phyloP scores from a whole-genome alignment of 2,113 vertebrate genomes.

The Sialia sialis region DNA sequence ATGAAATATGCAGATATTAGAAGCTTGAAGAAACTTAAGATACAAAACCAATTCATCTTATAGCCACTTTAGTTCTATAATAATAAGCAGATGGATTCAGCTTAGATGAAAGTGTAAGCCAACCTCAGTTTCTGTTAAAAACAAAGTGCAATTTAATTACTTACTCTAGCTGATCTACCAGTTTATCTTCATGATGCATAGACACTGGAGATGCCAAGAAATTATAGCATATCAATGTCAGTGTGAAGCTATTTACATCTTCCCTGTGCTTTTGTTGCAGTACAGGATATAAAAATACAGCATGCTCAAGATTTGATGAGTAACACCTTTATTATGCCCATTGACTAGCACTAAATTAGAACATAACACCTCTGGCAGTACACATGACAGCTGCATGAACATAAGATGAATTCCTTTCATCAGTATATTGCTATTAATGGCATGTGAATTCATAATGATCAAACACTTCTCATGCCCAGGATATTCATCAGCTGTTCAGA shows the following conservation, averaged over 20 bases:
- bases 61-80: background rate
- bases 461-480: background rate
- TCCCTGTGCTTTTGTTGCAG: background rate
- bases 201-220: background rate
- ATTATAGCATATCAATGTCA: background rate
- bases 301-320: background rate
- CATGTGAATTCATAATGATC: slow-evolving; percentile 37
- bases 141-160: background rate
- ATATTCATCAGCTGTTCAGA: slow-evolving; percentile 18
- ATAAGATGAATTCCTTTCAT: slow-evolving; percentile 27
- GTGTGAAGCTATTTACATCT: background rate
- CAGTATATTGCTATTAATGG: slow-evolving; percentile 20
- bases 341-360: slow-evolving; percentile 12
- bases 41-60: background rate
- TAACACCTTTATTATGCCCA: slow-evolving; percentile 7
- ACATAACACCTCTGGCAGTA: background rate
- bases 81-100: background rate
- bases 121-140: background rate
- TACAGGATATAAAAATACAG: background rate
- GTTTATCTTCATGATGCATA: background rate
- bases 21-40: background rate
- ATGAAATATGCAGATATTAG: background rate
- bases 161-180: background rate
- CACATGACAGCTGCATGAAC: background rate
- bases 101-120: background rate